Evolutionary conservation across 2,888 invertebrate species (phyloP), one percentile per base, ranked within the genome.

Genomic region (Agonopterix alstromeriana): DNA sequence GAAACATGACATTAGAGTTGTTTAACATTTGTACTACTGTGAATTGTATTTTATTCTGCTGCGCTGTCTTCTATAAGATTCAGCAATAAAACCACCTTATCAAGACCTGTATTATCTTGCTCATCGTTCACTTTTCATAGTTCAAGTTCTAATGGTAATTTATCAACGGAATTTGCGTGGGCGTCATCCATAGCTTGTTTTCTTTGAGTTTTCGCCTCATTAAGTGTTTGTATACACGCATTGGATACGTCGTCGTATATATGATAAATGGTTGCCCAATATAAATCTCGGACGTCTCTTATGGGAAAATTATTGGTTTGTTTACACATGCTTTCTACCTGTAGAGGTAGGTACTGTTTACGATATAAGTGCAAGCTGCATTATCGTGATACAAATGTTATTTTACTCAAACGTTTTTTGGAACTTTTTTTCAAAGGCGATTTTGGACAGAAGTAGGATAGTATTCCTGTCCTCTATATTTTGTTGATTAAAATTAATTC

Each of bases 151-250:
- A 48, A 47, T 53, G 60, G 64, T 57, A 45, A 50, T 58, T 56
- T 51, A 47, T 41, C 48, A 46, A 14, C 55, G 72, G 78, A 73
- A 79, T 79, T 71, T 64, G 67, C 73, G 83, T 84, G 58, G 83
- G 84, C 61, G 80, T 69, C 53, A 48, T 63, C 56, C 61, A 68
- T 58, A 53, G 69, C 69, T 70, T 77, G 77, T 76, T 82, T 78
- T 78, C 78, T 78, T 78, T 76, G 76, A 77, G 61, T 79, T 82
- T 82, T 78, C 75, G 74, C 73, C 71, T 82, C 78, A 83, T 83
- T 78, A 78, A 78, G 77, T 80, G 77, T 82, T 79, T 80, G 77
- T 81, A 73, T 69, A 80, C 77, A 76, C 69, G 73, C 71, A 73
- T 73, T 73, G 73, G 73, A 79, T 73, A 68, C 72, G 70, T 67